Base-by-base conservation (phyloP, 2,888 invertebrate species). In the Archips xylosteana region DNA sequence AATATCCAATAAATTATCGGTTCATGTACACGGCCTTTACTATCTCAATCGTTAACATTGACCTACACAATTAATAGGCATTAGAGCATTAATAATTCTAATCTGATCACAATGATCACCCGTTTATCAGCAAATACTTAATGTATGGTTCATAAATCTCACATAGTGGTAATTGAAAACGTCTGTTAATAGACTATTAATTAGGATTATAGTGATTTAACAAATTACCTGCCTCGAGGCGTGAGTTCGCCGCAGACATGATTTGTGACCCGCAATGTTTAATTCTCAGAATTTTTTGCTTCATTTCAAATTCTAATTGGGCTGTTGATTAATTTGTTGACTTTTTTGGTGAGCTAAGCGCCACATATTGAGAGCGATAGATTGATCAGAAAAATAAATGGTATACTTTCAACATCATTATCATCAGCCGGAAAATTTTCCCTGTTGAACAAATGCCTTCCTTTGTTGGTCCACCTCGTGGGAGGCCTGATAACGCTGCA, bases 121-220 rank as follows among this genome's bases (percentile, higher is more conserved):
- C 81, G 87, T 89, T 86, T 86, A 89, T 91, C 87, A 88, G 82
- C 79, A 78, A 85, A 87, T 85, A 84, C 76, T 85, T 81, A 82
- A 81, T 80, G 78, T 82, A 80, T 80, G 79, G 78, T 75, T 76
- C 80, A 91, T 93, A 92, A 92, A 93, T 93, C 92, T 91, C 87
- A 82, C 77, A 75, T 77, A 85, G 81, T 88, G 84, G 88, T 92
- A 92, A 94, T 93, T 92, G 93, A 93, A 94, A 87, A 89, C 83
- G 89, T 87, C 88, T 74, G 82, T 89, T 92, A 92, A 92, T 90
- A 90, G 89, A 76, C 91, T 84, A 93, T 94, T 92, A 92, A 92
- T 94, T 89, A 91, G 91, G 87, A 89, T 91, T 92, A 90, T 85
- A 85, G 88, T 81, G 82, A 86, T 86, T 86, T 89, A 89, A 92